Evolutionary conservation across 1,140 invertebrate species (phyloP), one percentile per base, ranked within the genome.

Genomic region (Bursaphelenchus mucronatus): DNA sequence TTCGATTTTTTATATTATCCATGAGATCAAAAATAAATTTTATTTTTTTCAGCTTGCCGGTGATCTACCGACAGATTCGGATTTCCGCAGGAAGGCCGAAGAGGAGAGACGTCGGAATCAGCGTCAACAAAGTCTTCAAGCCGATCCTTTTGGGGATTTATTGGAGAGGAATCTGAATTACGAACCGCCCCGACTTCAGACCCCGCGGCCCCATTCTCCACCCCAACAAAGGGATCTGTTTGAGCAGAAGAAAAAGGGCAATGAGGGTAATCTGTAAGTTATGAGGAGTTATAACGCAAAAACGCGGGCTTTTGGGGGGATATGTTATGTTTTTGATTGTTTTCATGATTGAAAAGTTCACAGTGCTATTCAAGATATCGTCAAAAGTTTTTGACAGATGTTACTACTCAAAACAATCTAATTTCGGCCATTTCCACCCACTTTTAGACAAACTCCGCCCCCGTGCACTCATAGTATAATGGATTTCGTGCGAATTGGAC

Each of bases 41-140:
- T 62, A 54, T 6, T 65, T 45, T 9, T 44, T 64, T 57, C 56
- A 64, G 63, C 6, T 64, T 7, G 58, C 57, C 57, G 63, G 63
- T 19, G 56, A 64, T 43, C 51, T 64, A 9, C 63, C 63, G 0
- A 44, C 63, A 45, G 56, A 63, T 30, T 61, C 44, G 13, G 57
- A 59, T 7, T 59, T 40, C 7, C 41, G 45, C 17, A 2, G 57
- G n/a, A 59, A 59, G 40, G 57, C 57, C 1, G 57, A 13, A 11
- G 57, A 59, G 47, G 57, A 59, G 41, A 45, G 57, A 59, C 57
- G 57, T 44, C 13, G 30, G 30, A 30, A 30, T 30, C 30, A 30
- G 30, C 30, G 30, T 30, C 30, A 30, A 30, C 30, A 30, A 30
- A 30, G 30, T 30, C 30, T 30, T 30, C 30, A 30, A 30, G 30